Evolutionary conservation across 2,888 invertebrate genomes (phyloP).

Genomic region (Hypena proboscidalis): DNA sequence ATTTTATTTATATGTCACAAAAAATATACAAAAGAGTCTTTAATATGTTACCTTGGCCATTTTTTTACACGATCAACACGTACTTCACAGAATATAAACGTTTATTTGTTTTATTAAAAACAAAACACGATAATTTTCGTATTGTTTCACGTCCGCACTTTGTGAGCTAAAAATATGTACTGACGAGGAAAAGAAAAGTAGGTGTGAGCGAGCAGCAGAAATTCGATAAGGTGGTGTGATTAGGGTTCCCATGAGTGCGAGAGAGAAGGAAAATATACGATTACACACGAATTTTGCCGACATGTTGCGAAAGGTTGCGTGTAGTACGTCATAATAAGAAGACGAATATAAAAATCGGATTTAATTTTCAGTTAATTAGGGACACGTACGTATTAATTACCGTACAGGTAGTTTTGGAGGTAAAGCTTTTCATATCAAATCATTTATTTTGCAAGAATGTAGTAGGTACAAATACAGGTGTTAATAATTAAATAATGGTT

Average conservation of each 20-base stretch:
- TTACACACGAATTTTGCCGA: conserved; percentile 47
- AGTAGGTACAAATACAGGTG: too few relatives aligned
- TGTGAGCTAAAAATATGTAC: conserved; percentile 74
- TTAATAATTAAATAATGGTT: too few relatives aligned
- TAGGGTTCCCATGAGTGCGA: conserved; percentile 47
- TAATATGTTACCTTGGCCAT: conserved; percentile 77
- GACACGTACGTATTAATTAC: too few relatives aligned
- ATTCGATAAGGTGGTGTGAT: conserved; percentile 71
- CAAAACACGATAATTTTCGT: conserved; percentile 56
- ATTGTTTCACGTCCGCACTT: conserved; percentile 55
- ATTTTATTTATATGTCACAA: neutral
- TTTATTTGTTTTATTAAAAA: conserved; percentile 60
- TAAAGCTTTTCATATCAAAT: too few relatives aligned
- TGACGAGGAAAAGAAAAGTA: conserved; percentile 51
- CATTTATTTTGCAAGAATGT: too few relatives aligned
- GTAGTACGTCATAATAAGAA: conserved; percentile 29
- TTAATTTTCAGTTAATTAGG: too few relatives aligned
- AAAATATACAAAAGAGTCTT: conserved; percentile 12
- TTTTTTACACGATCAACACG: conserved; percentile 43
- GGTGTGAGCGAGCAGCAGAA: conserved; percentile 56
- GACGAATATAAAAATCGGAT: conserved; percentile 14
- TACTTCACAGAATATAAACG: conserved; percentile 37
- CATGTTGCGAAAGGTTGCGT: conserved; percentile 45
- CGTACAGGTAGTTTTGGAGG: too few relatives aligned
- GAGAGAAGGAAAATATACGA: conserved; percentile 42